phyloP scores from a whole-genome alignment of 2,797 vertebrate species.

The Sparidentex hasta region DNA sequence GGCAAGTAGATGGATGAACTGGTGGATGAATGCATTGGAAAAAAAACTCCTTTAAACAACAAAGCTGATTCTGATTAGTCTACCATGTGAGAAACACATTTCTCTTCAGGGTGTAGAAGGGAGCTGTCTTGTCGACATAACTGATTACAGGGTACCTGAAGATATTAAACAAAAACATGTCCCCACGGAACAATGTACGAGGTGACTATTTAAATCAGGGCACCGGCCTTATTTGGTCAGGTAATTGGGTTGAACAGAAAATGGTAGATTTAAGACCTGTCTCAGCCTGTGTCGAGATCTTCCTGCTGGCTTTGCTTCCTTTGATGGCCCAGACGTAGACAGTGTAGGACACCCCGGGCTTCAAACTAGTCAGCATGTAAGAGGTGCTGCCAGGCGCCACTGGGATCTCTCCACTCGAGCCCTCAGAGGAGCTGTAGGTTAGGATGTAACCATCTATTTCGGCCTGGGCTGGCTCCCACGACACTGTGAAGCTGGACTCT shows the following conservation, averaged over 20 bases:
- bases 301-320: slow-evolving; percentile 82
- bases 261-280: slow-evolving; percentile 80
- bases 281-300: slow-evolving; percentile 74
- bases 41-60: slow-evolving; percentile 33
- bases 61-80: slow-evolving; percentile 31
- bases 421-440: slow-evolving; percentile 82
- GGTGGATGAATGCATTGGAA: slow-evolving; percentile 20
- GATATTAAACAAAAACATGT: slow-evolving; percentile 3
- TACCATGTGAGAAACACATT: slow-evolving; percentile 19
- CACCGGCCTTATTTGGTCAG: not conserved
- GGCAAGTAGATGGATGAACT: slow-evolving; percentile 36
- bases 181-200: not conserved
- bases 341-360: slow-evolving; percentile 81
- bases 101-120: slow-evolving; percentile 6
- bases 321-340: slow-evolving; percentile 86
- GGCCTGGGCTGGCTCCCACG: slow-evolving; percentile 84
- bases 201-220: not conserved
- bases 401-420: slow-evolving; percentile 75
- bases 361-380: slow-evolving; percentile 80
- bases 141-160: not conserved
- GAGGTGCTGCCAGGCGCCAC: slow-evolving; percentile 78
- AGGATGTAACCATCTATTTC: slow-evolving; percentile 85
- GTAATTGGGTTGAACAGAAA: slow-evolving; percentile 25
- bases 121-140: slow-evolving; percentile 15
- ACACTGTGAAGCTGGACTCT: slow-evolving; percentile 81